Conservation (phyloP, 2,888 invertebrate species). For the Cepaea hortensis region DNA sequence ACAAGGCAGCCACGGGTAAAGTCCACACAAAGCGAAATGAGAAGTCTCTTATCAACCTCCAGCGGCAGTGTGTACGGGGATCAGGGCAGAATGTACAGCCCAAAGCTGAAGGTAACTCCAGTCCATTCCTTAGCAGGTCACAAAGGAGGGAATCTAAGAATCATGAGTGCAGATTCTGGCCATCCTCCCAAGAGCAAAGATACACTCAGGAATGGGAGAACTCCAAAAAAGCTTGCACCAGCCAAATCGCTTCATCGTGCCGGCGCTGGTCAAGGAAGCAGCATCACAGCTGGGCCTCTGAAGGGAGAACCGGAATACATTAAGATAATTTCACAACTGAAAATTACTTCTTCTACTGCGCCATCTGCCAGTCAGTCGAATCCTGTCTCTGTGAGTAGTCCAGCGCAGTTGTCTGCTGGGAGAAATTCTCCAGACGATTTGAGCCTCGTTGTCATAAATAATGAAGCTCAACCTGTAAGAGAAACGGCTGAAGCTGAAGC, state of each 20-base stretch:
- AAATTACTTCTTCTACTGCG: conserved; percentile 52
- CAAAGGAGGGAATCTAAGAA: background rate
- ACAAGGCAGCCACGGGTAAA: background rate
- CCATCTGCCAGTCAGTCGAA: background rate
- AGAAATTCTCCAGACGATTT: conserved; percentile 25
- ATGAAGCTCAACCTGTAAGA: background rate
- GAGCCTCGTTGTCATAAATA: background rate
- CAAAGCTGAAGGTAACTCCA: conserved; percentile 36
- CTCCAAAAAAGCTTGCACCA: conserved; percentile 44
- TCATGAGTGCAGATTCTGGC: conserved; percentile 29
- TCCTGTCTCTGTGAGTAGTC: background rate
- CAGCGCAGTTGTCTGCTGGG: conserved; percentile 10
- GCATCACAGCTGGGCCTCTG: conserved; percentile 51
- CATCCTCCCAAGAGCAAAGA: conserved; percentile 19
- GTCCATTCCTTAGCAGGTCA: conserved; percentile 19
- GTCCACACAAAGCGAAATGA: background rate
- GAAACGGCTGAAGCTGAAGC: background rate
- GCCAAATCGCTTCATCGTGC: conserved; percentile 49
- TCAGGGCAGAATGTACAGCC: background rate
- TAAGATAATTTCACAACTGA: conserved; percentile 66
- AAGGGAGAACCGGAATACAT: conserved; percentile 65
- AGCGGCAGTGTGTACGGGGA: conserved; percentile 2
- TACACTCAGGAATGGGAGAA: conserved; percentile 38
- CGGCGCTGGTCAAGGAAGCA: conserved; percentile 43
- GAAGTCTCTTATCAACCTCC: conserved; percentile 15